Evolutionary conservation across 2,113 vertebrate species (phyloP), one percentile per base, ranked within the genome.

Genomic region (Sarotherodon lohbergeri): DNA sequence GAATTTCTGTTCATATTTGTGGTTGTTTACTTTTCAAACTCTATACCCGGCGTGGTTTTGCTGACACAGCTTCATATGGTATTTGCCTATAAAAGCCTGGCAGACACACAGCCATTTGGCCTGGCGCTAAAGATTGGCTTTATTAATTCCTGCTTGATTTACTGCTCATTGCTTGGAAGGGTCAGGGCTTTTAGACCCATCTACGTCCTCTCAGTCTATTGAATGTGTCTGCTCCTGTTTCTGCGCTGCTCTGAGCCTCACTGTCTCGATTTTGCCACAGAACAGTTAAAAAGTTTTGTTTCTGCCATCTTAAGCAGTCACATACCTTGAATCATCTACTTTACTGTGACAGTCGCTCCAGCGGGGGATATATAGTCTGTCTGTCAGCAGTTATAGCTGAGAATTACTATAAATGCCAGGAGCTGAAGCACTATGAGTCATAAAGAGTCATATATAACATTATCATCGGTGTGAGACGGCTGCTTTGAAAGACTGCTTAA

Each of bases 101-200:
- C 39, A 86, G 39, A 55, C 52, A 29, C 24, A 36, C 24, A 48
- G 46, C 24, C 50, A 82, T 59, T 61, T 55, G 52, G 16, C 13
- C 56, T 61, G 19, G 39, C 50, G 27, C n/a, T 73, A 12, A 79
- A 83, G 50, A 91, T 83, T 29, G 6, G 7, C 88, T 86, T 85
- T 48, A 88, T 91, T 88, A 63, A 89, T 78, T 91, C 81, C 90
- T 89, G 78, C 83, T 86, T 81, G 52, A 87, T 34, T 85, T 83
- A 32, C 68, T 81, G 11, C 71, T 76, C 39, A 41, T 52, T 48
- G 78, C 63, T 80, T 24, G 19, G 12, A 48, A 86, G 76, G 71
- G 83, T 88, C 39, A 29, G 78, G 82, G 86, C 86, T 90, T 89
- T 88, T 86, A 87, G 6, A 4, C 39, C 71, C 78, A 81, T 71